Base-by-base conservation (phyloP, 2,797 vertebrate genomes). In the Coregonus suidteri region DNA sequence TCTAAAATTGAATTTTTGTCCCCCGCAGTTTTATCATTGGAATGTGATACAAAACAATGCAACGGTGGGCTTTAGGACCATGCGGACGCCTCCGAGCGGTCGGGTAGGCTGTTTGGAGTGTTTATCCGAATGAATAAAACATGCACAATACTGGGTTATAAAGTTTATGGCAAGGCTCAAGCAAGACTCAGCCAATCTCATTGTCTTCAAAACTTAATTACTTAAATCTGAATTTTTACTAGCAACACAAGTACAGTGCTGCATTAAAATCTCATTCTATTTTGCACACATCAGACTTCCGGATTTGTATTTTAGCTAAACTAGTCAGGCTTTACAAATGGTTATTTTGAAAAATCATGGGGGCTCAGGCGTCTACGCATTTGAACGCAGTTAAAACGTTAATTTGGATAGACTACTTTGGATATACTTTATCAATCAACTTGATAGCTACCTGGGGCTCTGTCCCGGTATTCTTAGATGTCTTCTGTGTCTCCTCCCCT, bases 401-500 rank as follows among this genome's bases (percentile, higher is more conserved):
- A 6, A 74, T 81, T 73, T 77, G 77, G 59, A 65, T 66, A 69
- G 83, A 81, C 74, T 72, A 47, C n/a, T 51, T 78, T 83, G 31
- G 53, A 76, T 75, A 75, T 82, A 72, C 34, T 54, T 59, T 35
- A 35, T 73, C 71, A 77, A 84, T 70, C 20, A 37, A 70, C 37
- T 66, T 75, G 77, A 30, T 79, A 79, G 87, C 75, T 82, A 37
- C 41, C 72, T 76, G 73, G 81, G 87, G 78, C 74, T 2, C 68
- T 71, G 85, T 84, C 84, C 86, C 86, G 80, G 75, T 81, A 69
- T 81, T 54, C 53, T 37, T 54, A 64, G 65, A 82, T 69, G 90
- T 91, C 92, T 91, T 92, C 91, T 88, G 87, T 41, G 82, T 89
- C 81, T 86, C 78, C 83, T 79, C 83, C 77, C 51, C 78, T 82